Base-by-base conservation (phyloP, 2,888 invertebrate species). In the Uropetala carovei region DNA sequence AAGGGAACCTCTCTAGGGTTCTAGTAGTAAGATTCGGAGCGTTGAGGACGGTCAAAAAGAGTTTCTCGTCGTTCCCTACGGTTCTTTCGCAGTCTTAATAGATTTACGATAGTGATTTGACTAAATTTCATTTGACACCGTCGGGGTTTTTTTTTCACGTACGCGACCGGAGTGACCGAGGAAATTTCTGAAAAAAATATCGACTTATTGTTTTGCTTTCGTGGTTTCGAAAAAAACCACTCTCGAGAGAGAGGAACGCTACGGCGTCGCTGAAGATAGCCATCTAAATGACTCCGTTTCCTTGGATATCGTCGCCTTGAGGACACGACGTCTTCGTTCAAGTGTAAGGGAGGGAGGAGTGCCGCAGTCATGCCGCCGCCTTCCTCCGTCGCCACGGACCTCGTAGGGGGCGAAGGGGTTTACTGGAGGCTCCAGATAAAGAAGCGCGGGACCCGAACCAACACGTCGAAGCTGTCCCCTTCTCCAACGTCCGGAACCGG, bases 371-470 rank as follows among this genome's bases (percentile, higher is more conserved):
- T 89, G 89, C 89, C 89, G n/a, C 89, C 89, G 59, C 89, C 89
- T 60, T 89, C 89, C 16, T 89, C 89, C 64, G 89, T 89, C 30
- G 89, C 89, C 27, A 89, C 89, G 30, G 89, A 89, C 68, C 89
- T 59, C 59, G 22, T 89, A 13, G 89, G 64, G 14, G 89, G 89
- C 64, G 89, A 89, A 43, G 89, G 89, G 10, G 89, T 89, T 3
- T 89, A 89, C n/a, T 89, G 89, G 89, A 43, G 89, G 64, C 89
- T 89, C 18, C 89, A 89, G 89, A 30, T 89, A 64, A 89, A 89
- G 89, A 89, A 43, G 89, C 89, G 89, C 43, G 89, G 89, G 64
- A 43, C 64, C 89, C 60, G 60, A 27, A 60, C 86, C 60, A 22
- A 58, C 0, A 89, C 68, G 9, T 16, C 89, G 30, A 64, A 68